Conservation (phyloP, 2,797 vertebrate species). For the Cephalopachus bancanus region DNA sequence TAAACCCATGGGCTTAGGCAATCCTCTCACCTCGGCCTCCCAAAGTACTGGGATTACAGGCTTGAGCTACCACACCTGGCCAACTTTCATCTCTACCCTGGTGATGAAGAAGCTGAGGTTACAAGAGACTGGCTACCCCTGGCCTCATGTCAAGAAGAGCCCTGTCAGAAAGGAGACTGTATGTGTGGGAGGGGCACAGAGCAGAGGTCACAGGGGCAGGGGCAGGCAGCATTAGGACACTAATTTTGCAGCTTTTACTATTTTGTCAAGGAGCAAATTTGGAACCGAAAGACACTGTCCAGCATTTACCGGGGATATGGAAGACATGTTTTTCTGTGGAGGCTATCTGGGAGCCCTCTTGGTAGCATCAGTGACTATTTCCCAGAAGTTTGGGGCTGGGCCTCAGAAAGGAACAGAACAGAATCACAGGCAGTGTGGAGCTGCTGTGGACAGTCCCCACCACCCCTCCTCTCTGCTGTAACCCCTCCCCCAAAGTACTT, state of each 20-base stretch:
- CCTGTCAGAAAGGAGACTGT: neutral
- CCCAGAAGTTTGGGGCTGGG: neutral
- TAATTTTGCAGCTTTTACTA: neutral
- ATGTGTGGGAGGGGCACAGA: accelerated
- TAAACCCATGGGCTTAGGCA: too few species aligned
- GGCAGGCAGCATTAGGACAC: neutral
- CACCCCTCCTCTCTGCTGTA: conserved; percentile 55
- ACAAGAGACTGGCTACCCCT: too few species aligned
- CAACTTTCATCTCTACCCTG: accelerated
- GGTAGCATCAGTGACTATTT: neutral
- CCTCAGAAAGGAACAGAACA: neutral
- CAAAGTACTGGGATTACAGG: too few species aligned
- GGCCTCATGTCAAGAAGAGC: neutral
- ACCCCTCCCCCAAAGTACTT: conserved; percentile 77
- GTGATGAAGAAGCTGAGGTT: neutral
- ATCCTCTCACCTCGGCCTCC: too few species aligned
- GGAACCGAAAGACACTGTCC: neutral
- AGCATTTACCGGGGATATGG: neutral
- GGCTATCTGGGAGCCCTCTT: neutral
- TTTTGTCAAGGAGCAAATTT: neutral
- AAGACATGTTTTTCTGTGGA: neutral
- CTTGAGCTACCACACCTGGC: too few species aligned
- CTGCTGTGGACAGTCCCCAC: conserved; percentile 82
- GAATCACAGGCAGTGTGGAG: conserved; percentile 75
- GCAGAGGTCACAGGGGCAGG: neutral